These are phyloP conservation scores for Venturia canescens DNA, from an alignment of 1,140 invertebrate species.

Conservation along the genomic window DNA sequence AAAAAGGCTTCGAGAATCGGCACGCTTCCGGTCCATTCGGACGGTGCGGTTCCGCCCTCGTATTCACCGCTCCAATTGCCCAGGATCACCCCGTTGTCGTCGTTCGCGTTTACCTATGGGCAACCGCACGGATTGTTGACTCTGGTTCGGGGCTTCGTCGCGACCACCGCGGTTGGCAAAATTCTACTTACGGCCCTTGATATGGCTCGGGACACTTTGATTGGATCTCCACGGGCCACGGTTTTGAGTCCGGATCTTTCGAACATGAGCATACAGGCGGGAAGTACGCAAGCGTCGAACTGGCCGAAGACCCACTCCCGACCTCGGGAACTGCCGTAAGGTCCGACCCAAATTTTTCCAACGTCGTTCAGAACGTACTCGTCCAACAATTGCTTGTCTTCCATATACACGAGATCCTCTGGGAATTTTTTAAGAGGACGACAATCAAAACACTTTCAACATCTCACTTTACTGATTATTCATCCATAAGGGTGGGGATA, in stretches of 20 bases:
- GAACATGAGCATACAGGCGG: slow-evolving; percentile 77
- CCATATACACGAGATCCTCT: slow-evolving; percentile 80
- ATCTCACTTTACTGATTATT: too few species aligned
- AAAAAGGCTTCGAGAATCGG: slow-evolving; percentile 79
- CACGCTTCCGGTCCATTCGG: slow-evolving; percentile 79
- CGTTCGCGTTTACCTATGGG: slow-evolving; percentile 81
- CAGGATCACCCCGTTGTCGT: slow-evolving; percentile 78
- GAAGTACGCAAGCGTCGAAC: slow-evolving; percentile 79
- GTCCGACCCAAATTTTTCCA: slow-evolving; percentile 83
- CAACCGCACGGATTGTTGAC: not conserved
- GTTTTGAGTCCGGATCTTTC: slow-evolving; percentile 73
- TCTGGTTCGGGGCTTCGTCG: not conserved
- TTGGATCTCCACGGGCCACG: slow-evolving; percentile 82
- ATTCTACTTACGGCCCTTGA: slow-evolving; percentile 80
- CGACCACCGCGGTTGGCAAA: not conserved
- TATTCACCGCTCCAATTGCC: slow-evolving; percentile 84
- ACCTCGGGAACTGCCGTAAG: slow-evolving; percentile 75
- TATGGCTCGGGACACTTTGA: slow-evolving; percentile 83
- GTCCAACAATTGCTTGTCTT: slow-evolving; percentile 75
- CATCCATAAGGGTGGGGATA: too few species aligned
- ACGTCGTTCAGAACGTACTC: slow-evolving; percentile 83
- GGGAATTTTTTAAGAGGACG: not conserved
- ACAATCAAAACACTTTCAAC: too few species aligned
- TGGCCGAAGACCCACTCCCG: slow-evolving; percentile 83
- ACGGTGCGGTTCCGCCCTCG: slow-evolving; percentile 78